These are phyloP conservation scores for Thalassoma bifasciatum DNA, from an alignment of 2,113 vertebrate genomes.

Conservation along the genomic window DNA sequence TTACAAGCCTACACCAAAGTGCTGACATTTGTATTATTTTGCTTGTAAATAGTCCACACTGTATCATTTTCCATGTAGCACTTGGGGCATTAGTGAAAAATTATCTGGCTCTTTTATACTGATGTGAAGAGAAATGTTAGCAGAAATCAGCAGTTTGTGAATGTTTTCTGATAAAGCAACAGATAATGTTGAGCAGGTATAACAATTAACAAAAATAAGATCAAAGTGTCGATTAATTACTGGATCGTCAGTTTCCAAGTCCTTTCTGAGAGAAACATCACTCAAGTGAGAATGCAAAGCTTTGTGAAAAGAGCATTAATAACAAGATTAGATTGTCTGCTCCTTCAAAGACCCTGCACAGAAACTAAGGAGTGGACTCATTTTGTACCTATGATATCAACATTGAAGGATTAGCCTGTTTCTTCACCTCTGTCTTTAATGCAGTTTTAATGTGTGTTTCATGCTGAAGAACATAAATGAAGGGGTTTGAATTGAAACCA, in stretches of 20 bases:
- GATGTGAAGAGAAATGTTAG: slow-evolving; percentile 49
- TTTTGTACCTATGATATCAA: slow-evolving; percentile 8
- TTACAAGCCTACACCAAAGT: slow-evolving; percentile 70
- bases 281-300: slow-evolving; percentile 1
- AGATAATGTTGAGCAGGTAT: not conserved
- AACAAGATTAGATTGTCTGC: slow-evolving; percentile 3
- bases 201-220: no score
- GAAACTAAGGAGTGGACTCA: slow-evolving; percentile 1
- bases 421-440: slow-evolving; percentile 10
- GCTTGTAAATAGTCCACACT: slow-evolving; percentile 73
- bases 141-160: slow-evolving; percentile 23
- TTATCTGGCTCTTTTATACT: slow-evolving; percentile 49
- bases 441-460: not conserved
- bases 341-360: not conserved
- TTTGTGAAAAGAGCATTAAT: slow-evolving; percentile 7
- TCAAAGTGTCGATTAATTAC: not conserved
- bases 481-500: not conserved
- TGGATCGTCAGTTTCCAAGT: not conserved
- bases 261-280: not conserved
- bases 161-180: slow-evolving; percentile 31
- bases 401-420: not conserved
- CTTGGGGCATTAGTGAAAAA: slow-evolving; percentile 11
- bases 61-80: slow-evolving; percentile 53
- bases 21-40: slow-evolving; percentile 51
- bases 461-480: not conserved